Evolutionary conservation across 2,888 invertebrate species (phyloP), one percentile per base, ranked within the genome.

Genomic region (Sclerodermus sp.): DNA sequence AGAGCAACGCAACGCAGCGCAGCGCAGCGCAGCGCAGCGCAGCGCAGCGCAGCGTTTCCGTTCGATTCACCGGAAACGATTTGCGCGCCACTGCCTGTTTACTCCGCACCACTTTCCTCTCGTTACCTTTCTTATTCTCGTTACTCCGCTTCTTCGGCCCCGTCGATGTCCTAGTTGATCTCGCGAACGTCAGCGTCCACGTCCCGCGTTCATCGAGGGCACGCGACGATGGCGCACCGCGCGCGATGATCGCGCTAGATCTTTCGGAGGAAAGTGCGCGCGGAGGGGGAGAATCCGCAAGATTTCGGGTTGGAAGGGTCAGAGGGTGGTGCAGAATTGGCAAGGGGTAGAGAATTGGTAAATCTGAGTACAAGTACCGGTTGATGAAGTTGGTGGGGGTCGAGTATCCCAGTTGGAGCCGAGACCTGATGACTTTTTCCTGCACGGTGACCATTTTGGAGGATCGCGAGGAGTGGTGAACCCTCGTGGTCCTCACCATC

Each of bases 361-460:
- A 42, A 23, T 18, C 23, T 6, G 37, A 42, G 14, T 5, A 41
- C 9, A 41, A 23, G 38, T 77, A 78, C 77, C 78, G 77, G 63
- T 75, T 76, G 58, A 78, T 77, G 61, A 77, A 78, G 57, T 67
- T 70, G 29, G 77, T 78, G 42, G 77, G 77, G 48, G 78, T 78
- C 5, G 78, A 78, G 48, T 78, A 78, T 49, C 78, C 77, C 42
- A 78, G 70, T 59, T 78, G 78, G 23, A 78, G 64, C 37, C 77
- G 64, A 29, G 78, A 78, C 45, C 77, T 70, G 62, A 77, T 71
- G 57, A 78, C 78, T 60, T 73, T 77, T 61, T 77, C 78, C 48
- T 77, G 77, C 1, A 77, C 76, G 8, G 77, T 76, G 47, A 77
- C 76, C 62, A 77, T 73, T 54, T 71, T 68, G 10, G 73, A 66